Conservation (phyloP, 2,888 invertebrate species). For the Scelioninae gen. 2 region DNA sequence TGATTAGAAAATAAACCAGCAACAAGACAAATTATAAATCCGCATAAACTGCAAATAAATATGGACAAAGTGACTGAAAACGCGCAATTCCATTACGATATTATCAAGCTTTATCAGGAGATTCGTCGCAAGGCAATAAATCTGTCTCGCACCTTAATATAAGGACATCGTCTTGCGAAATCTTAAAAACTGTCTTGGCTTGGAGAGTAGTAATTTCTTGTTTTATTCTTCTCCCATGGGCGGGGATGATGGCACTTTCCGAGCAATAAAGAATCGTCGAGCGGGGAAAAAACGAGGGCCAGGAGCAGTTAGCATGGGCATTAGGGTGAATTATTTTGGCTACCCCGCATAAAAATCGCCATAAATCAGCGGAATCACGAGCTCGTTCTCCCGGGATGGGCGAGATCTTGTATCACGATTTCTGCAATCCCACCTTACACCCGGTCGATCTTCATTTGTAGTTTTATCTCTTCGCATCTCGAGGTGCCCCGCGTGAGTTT, state of each 20-base stretch:
- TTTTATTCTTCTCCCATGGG: slow-evolving; percentile 35
- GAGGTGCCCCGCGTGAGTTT: slow-evolving; percentile 56
- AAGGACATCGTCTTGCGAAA: slow-evolving; percentile 32
- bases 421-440: slow-evolving; percentile 63
- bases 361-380: slow-evolving; percentile 72
- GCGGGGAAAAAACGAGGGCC: slow-evolving; percentile 62
- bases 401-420: slow-evolving; percentile 66
- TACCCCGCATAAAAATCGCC: slow-evolving; percentile 71
- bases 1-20: too few relatives aligned
- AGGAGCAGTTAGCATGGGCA: slow-evolving; percentile 73
- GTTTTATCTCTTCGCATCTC: slow-evolving; percentile 60
- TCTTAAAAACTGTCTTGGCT: slow-evolving; percentile 56
- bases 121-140: slow-evolving; percentile 27
- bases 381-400: slow-evolving; percentile 61
- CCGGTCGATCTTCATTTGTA: slow-evolving; percentile 65
- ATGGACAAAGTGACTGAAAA: too few relatives aligned
- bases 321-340: slow-evolving; percentile 74
- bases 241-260: slow-evolving; percentile 65
- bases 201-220: slow-evolving; percentile 48
- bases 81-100: too few relatives aligned
- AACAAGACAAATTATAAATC: too few relatives aligned
- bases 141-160: slow-evolving; percentile 51
- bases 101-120: neutral
- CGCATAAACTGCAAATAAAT: too few relatives aligned
- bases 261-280: slow-evolving; percentile 70